phyloP scores from a whole-genome alignment of 1,140 invertebrate species.

The Pogonus chalceus region DNA sequence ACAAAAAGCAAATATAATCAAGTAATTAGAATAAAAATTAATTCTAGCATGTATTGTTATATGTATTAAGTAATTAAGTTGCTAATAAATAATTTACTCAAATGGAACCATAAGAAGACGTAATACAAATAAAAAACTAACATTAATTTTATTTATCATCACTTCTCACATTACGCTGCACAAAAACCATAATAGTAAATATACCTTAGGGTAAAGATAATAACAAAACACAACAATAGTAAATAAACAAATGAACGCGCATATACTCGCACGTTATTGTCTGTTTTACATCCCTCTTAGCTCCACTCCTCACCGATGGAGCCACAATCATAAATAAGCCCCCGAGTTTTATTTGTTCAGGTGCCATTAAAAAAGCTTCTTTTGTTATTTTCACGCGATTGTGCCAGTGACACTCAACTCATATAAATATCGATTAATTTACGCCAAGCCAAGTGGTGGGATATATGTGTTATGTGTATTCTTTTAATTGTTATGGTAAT shows the following conservation, averaged over 20 bases:
- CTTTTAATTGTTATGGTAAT: slow-evolving; percentile 5
- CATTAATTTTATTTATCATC: no score
- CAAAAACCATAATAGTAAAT: no score
- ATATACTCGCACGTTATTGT: not conserved
- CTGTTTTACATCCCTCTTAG: not conserved
- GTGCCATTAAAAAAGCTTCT: not conserved
- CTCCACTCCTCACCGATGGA: not conserved
- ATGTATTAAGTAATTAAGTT: no score
- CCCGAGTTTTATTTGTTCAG: not conserved
- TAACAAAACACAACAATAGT: not conserved
- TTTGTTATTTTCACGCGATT: not conserved
- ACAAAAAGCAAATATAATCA: no score
- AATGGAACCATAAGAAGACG: no score
- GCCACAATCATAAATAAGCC: not conserved
- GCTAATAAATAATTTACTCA: no score
- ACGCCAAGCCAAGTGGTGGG: not conserved
- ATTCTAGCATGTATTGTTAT: no score
- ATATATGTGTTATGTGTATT: no score
- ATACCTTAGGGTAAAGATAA: not conserved
- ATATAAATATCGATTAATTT: not conserved
- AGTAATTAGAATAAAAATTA: no score
- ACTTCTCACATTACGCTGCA: no score
- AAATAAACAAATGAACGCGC: not conserved
- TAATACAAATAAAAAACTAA: no score
- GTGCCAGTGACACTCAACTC: not conserved